Percentiles rank a stretch among this genome's conserved stretches.
These are phyloP conservation scores for Psittacus erithacus DNA, from an alignment of 2,113 vertebrate species.

Conservation along the genomic window DNA sequence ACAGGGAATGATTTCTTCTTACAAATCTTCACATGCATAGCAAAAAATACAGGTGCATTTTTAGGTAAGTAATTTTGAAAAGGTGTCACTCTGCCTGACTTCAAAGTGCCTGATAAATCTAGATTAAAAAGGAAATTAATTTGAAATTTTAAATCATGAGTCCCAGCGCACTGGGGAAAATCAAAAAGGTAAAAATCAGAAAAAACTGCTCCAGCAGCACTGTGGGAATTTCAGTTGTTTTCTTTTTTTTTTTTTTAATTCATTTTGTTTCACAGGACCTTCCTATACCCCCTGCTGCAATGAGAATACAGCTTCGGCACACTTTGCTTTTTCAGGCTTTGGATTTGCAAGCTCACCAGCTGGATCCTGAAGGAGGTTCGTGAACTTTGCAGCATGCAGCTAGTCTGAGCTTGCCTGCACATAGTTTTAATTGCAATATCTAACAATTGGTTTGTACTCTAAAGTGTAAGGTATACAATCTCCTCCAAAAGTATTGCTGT, in stretches of 20 bases:
- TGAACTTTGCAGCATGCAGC: not conserved
- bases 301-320: not conserved
- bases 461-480: not conserved
- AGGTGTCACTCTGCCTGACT: not conserved
- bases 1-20: not conserved
- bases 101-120: constrained; percentile 2
- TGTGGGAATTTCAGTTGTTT: not conserved
- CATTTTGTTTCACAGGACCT: not conserved
- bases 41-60: not conserved
- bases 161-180: not conserved
- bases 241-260: not conserved
- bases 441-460: not conserved
- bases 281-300: not conserved
- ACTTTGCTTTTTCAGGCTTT: not conserved
- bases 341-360: not conserved
- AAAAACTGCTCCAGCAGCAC: not conserved
- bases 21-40: not conserved
- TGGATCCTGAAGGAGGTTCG: not conserved
- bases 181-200: constrained; percentile 8
- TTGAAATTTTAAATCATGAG: not conserved
- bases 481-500: not conserved
- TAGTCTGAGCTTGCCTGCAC: not conserved
- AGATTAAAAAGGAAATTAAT: not conserved
- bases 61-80: not conserved
- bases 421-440: not conserved